Conservation (phyloP, 1,140 invertebrate species). For the Lycorma delicatula region DNA sequence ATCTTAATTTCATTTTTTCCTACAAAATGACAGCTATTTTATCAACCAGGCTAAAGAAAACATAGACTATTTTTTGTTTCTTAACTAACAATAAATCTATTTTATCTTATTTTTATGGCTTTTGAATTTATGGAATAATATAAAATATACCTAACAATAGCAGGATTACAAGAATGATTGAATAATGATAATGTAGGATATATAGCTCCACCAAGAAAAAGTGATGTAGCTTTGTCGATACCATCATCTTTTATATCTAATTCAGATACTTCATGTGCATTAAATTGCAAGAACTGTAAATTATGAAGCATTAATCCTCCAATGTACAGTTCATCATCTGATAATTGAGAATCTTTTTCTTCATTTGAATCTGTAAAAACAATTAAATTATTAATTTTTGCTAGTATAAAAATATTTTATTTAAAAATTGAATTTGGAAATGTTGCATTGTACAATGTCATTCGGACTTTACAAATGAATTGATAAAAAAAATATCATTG, state of each 20-base stretch:
- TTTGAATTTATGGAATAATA: not conserved
- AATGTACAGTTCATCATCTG: constrained; percentile 41
- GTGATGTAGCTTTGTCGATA: constrained; percentile 45
- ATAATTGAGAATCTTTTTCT: too few relatives aligned
- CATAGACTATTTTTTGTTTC: not conserved
- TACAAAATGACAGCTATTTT: too few relatives aligned
- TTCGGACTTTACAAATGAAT: too few relatives aligned
- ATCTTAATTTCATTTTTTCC: too few relatives aligned
- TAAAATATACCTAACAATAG: constrained; percentile 59
- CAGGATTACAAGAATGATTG: constrained; percentile 89
- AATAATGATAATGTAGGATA: constrained; percentile 82
- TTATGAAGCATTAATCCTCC: constrained; percentile 66
- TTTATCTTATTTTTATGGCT: not conserved
- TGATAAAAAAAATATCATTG: too few relatives aligned
- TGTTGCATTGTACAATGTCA: too few relatives aligned
- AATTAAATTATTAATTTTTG: not conserved
- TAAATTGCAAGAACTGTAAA: constrained; percentile 83
- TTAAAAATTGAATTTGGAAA: too few relatives aligned
- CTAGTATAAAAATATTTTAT: too few relatives aligned
- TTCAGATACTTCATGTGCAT: constrained; percentile 84
- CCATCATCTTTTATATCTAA: constrained; percentile 45
- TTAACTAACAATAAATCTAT: not conserved
- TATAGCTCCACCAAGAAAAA: constrained; percentile 73
- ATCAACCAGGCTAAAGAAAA: too few relatives aligned
- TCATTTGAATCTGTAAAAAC: not conserved